Base-by-base conservation (phyloP, 2,113 vertebrate species). In the Aix galericulata region DNA sequence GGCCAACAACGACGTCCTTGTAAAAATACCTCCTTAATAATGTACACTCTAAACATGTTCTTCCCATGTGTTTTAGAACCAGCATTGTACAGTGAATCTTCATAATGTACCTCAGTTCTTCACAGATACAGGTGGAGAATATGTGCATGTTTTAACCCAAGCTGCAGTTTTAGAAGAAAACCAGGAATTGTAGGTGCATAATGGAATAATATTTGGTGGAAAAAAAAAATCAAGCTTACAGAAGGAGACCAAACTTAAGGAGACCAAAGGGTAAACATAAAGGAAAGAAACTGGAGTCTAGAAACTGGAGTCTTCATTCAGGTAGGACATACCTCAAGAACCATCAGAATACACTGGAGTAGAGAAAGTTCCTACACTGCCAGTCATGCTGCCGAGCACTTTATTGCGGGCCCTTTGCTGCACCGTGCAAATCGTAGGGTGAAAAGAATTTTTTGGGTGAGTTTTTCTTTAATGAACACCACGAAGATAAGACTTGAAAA, bases 301-400 rank as follows among this genome's bases (percentile, higher is more conserved):
- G 67, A 87, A 94, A 82, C 63, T 69, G 66, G 73, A 88, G 11
- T 60, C 8, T 53, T 50, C 50, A 82, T 94, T 87, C n/a, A 66
- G 58, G 56, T 62, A 85, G 63, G 60, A 56, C 75, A 81, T 93
- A 90, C 59, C 88, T 84, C 77, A 94, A 72, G 48, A 82, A n/a
- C 38, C 7, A 25, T 75, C 10, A 77, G 55, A 90, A 56, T 79
- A 69, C 17, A 86, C 68, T 95, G 94, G 78, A 88, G 25, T 2
- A 44, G 53, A 40, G 40, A 17, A 82, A 53, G 77, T 40, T 53
- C 56, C 56, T 91, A 84, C 74, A 94, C 93, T 97, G 96, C 94
- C 96, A 92, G 94, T 97, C 53, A 48, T 29, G 40, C 67, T 92
- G 59, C 86, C 79, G 88, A 94, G 93, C 92, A 93, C 95, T 96